Evolutionary conservation across 2,888 invertebrate genomes (phyloP), one percentile per base, ranked within the genome.

Genomic region (Agriopis leucophaearia): DNA sequence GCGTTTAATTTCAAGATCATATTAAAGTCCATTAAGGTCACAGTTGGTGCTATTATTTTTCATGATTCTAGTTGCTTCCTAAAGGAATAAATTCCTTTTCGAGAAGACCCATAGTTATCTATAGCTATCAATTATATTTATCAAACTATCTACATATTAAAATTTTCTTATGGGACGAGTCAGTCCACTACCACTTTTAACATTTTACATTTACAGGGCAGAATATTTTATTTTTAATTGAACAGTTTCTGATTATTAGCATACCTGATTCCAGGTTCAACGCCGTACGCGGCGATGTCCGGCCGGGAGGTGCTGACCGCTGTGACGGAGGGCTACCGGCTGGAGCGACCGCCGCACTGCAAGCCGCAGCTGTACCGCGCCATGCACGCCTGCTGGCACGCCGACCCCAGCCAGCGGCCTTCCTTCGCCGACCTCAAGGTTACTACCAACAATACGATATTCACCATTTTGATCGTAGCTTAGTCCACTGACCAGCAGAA

Each of bases 271-370:
- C 10, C 88, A 97, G 97, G 97, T 64, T 97, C 97, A 58, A 97
- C 97, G 81, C 97, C 97, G 5, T 97, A 97, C 88, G 96, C 97
- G n/a, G 96, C 96, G 68, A 96, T 97, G 95, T 96, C 97, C 0
- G 97, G 97, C 0, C 95, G 97, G 10, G 97, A 97, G 83, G 97
- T 97, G n/a, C 95, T 97, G 85, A 95, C 97, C 9, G 95, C 96
- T 45, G 97, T 97, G 56, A 95, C 97, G 27, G 96, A 96, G 77
- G 97, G 97, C 35, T 96, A 96, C 84, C 94, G 97, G 0, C 95
- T 97, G 65, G 96, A 97, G 80, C 94, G 97, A 60, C 97, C 97
- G 0, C 95, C 96, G 64, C 97, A 97, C 88, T 97, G 97, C 88
- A 96, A 96, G 76, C 96, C 96, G 0, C 89, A 88, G 62, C 85